Base-by-base conservation (phyloP, 1,140 invertebrate species). In the Caerostris extrusa region DNA sequence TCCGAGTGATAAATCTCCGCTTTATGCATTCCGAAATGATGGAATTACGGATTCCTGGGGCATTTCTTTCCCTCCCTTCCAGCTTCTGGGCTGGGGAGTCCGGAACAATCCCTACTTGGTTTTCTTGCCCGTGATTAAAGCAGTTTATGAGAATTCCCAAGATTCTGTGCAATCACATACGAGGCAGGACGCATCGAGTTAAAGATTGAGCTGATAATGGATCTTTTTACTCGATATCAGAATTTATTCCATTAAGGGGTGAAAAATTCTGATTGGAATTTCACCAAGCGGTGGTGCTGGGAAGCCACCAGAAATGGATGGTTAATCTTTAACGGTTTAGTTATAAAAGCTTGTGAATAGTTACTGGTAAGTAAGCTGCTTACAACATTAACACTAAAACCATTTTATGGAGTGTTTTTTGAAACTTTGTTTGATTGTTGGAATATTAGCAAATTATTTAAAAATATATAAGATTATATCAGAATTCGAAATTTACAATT, bases 11-110 rank as follows among this genome's bases (percentile, higher is more conserved):
- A 89, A 89, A 89, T 89, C 87, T 71, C 53, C 87, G 61, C 87
- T 89, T 89, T 89, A 89, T 89, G 87, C 87, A 89, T 89, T 89
- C 87, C 64, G 64, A 55, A 89, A 89, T 55, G 87, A 69, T 57
- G 87, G 87, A 89, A 89, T 89, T 89, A 69, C 87, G 87, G 50
- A 89, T 89, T 89, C 87, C 64, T 89, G 53, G 50, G 61, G 87
- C 87, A 56, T 56, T 64, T 69, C n/a, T 17, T n/a, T 89, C 64
- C 19, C 19, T 12, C 7, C 34, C 34, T 34, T 12, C n/a, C n/a
- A n/a, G n/a, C n/a, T n/a, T n/a, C 7, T n/a, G 69, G 69, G 34
- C 3, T 10, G 34, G 34, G 34, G 12, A 4, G 3, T 19, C 5
- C 10, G 8, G 34, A 50, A 10, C 69, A 77, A 34, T 77, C 7